A percentile compares a stretch with the other conserved stretches of the same genome.
Conservation (phyloP, 2,888 invertebrate species). For the Ennomos erosarius region DNA sequence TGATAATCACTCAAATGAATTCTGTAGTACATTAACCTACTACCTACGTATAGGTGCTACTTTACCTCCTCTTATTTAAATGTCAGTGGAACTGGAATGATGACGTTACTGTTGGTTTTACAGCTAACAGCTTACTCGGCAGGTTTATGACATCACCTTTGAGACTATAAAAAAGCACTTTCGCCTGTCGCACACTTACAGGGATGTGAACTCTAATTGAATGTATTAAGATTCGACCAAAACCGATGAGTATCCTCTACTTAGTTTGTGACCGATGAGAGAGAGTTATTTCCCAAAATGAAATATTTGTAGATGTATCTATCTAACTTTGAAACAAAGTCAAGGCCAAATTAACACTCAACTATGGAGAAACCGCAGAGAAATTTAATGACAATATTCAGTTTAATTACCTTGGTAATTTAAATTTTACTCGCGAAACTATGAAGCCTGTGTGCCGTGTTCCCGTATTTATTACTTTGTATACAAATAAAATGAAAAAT, state of each 20-base stretch:
- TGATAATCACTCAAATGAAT: background rate
- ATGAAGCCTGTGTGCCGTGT: conserved; percentile 42
- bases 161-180: conserved; percentile 13
- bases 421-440: background rate
- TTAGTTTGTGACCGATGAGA: no score
- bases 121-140: conserved; percentile 21
- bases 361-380: conserved; percentile 17
- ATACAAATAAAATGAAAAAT: background rate
- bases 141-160: conserved; percentile 23
- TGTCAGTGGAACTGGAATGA: conserved; percentile 13
- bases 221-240: background rate
- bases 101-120: conserved; percentile 15
- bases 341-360: conserved; percentile 29
- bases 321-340: conserved; percentile 16
- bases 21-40: background rate
- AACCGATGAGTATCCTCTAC: no score
- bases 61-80: conserved; percentile 14
- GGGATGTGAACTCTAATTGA: background rate
- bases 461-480: conserved; percentile 37
- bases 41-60: background rate
- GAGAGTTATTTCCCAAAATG: no score
- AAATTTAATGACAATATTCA: conserved; percentile 19
- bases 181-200: background rate
- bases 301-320: no score
- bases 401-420: background rate